Base-by-base conservation (phyloP, 2,797 vertebrate genomes). In the Vespertilio murinus region DNA sequence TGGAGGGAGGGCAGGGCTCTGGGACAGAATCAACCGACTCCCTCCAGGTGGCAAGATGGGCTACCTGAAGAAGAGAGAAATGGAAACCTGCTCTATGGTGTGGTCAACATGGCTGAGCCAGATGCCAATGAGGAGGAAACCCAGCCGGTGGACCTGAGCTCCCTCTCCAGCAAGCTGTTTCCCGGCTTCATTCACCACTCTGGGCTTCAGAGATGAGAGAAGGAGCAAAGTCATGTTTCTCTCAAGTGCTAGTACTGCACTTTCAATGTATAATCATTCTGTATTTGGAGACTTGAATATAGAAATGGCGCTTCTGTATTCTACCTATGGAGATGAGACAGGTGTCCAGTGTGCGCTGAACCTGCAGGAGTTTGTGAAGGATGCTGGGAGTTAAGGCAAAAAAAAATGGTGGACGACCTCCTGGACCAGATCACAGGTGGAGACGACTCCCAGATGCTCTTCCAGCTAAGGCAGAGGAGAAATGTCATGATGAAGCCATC, bases 201-300 rank as follows among this genome's bases (percentile, higher is more conserved):
- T 99, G 90, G 99, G 99, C 71, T 99, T 99, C 96, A 99, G 99
- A 98, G 99, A 99, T 56, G 99, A 99, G 96, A 98, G 99, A 69
- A 98, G 99, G 97, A 98, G 99, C 97, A 99, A 99, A 45, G 45
- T 45, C 45, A 45, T 2, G 12, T 45, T 45, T 45, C 45, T 45
- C 45, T 45, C 45, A 45, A 45, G 45, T 45, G 45, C 45, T 12
- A 45, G 45, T 45, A 45, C 45, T 45, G 45, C 12, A 45, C 45
- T 45, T 45, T 45, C 45, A 45, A 45, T 45, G 45, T 12, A 45
- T 45, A 45, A 45, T 45, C 10, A 45, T 45, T 45, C 12, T 45
- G 45, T 45, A 45, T 45, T 8, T 45, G 45, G 40, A 42, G 40
- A 42, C 40, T 42, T 42, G 40, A 42, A 42, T n/a, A n/a, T n/a